Conservation (phyloP, 1,140 invertebrate genomes). For the Heterodera carotae region DNA sequence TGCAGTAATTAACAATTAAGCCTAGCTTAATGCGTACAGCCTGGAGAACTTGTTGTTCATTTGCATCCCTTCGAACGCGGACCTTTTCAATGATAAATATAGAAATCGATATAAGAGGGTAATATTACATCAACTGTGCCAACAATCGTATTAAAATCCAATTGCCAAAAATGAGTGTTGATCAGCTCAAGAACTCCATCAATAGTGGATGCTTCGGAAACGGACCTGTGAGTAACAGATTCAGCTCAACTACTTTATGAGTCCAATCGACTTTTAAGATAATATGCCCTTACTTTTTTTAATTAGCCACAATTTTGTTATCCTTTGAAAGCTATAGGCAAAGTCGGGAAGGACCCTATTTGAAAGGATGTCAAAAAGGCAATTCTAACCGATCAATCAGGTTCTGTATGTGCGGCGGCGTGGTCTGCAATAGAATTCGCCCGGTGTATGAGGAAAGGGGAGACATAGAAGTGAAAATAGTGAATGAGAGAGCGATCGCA, state of each 20-base stretch:
- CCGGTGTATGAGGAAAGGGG: slow-evolving; percentile 62
- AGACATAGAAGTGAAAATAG: slow-evolving; percentile 61
- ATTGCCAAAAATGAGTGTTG: slow-evolving; percentile 75
- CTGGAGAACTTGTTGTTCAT: slow-evolving; percentile 73
- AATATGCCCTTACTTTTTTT: too few species aligned
- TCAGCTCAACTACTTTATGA: too few species aligned
- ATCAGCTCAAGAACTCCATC: slow-evolving; percentile 76
- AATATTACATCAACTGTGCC: slow-evolving; percentile 46
- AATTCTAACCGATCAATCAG: slow-evolving; percentile 61
- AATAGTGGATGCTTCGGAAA: slow-evolving; percentile 71
- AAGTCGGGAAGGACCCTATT: slow-evolving; percentile 67
- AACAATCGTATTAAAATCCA: slow-evolving; percentile 71
- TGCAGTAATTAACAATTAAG: slow-evolving; percentile 70
- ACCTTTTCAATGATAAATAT: slow-evolving; percentile 63
- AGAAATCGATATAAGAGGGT: neutral
- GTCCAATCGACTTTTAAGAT: too few species aligned
- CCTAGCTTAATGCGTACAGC: slow-evolving; percentile 72
- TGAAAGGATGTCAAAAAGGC: too few species aligned
- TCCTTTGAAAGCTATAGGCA: too few species aligned
- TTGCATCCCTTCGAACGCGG: slow-evolving; percentile 72
- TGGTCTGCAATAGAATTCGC: slow-evolving; percentile 61
- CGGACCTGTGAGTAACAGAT: slow-evolving; percentile 66
- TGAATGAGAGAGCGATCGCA: slow-evolving; percentile 57
- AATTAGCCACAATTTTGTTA: too few species aligned
- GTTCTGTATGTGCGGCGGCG: slow-evolving; percentile 60